phyloP scores from a whole-genome alignment of 2,888 invertebrate species.

The Pseudococcus longispinus region DNA sequence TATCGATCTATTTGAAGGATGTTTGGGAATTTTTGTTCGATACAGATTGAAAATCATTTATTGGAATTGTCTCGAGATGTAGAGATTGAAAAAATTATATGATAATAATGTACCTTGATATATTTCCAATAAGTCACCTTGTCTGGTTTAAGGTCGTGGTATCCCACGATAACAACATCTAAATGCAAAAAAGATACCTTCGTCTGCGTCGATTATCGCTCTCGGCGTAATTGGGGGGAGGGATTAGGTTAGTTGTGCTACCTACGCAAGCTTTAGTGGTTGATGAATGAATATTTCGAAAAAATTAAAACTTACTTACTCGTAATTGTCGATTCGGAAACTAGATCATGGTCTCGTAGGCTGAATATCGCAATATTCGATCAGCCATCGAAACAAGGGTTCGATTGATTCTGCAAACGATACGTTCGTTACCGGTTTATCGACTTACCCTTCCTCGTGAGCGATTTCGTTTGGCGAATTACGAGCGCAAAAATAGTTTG shows the following conservation, averaged over 20 bases:
- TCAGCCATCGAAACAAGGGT: neutral
- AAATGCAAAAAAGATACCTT: neutral
- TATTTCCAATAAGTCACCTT: slow-evolving; percentile 17
- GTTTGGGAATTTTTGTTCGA: too few relatives aligned
- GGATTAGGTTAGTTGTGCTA: neutral
- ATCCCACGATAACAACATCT: neutral
- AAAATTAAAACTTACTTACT: too few relatives aligned
- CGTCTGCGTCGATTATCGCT: neutral
- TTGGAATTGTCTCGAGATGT: neutral
- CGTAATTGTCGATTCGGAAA: neutral
- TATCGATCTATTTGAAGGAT: too few relatives aligned
- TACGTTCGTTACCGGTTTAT: neutral
- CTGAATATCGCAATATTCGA: neutral
- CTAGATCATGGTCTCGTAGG: neutral
- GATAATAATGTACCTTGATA: neutral
- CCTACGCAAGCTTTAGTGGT: neutral
- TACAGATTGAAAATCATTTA: too few relatives aligned
- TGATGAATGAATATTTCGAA: too few relatives aligned
- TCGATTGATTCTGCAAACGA: neutral
- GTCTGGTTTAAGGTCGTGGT: neutral
- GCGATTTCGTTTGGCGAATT: neutral
- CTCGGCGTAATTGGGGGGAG: neutral
- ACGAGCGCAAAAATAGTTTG: neutral
- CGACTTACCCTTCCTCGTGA: too few relatives aligned
- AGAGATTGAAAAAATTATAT: neutral